Evolutionary conservation across 2,888 invertebrate species (phyloP), one percentile per base, ranked within the genome.

Genomic region (Strigamia maritima): DNA sequence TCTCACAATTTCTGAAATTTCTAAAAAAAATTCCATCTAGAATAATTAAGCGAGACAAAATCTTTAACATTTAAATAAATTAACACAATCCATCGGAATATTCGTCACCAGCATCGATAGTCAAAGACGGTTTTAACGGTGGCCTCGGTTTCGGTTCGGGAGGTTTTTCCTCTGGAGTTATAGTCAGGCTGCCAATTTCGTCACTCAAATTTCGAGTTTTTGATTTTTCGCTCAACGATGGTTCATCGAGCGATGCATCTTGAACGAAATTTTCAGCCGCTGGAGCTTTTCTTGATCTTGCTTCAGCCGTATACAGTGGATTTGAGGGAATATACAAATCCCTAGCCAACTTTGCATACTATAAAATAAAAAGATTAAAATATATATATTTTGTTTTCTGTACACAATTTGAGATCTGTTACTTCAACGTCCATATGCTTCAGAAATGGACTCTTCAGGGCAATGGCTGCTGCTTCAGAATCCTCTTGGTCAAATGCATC

Each of bases 361-460:
- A 70, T 7, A 60, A 78, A 44, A 24, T 16, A 44, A 44, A 24
- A 40, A 22, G 2, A 19, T 40, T n/a, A 24, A 14, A n/a, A 44
- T 77, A 77, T 49, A 19, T 77, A 12, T 7, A 38, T n/a, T n/a
- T n/a, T n/a, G n/a, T 26, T n/a, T 22, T 12, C 6, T 26, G n/a
- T 26, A 24, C 6, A 28, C 6, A 22, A 75, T 22, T 28, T 26
- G 31, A n/a, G 16, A 22, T 76, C 7, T 44, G 12, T 49, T 78
- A 81, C 81, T 80, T 96, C 96, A 8, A 95, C 92, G 85, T 96
- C 96, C 95, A 96, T 94, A 85, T 93, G 93, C 81, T 93, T 91
- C 79, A 96, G 94, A 85, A 96, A 96, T 0, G 95, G 92, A 82
- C 91, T 91, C 80, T 90, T 90, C 1, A 96, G 87, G 0, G 94